Evolutionary conservation across 2,888 invertebrate genomes (phyloP).

Genomic region (Acleris emargana): DNA sequence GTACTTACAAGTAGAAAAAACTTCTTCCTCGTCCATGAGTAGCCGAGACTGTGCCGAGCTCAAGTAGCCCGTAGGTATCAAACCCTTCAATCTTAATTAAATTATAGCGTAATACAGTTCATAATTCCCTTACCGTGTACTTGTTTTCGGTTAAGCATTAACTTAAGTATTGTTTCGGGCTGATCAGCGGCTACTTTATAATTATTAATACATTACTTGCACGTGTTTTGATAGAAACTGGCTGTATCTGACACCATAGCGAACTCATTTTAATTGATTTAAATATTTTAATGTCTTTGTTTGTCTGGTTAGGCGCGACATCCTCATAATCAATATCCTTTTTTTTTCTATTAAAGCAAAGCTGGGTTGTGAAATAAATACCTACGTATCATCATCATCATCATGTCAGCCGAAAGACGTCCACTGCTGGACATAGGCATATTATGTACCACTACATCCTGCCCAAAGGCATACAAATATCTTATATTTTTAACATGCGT

Average conservation of each 20-base stretch:
- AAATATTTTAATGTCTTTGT: background rate
- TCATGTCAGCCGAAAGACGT: no score
- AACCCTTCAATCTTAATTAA: constrained; percentile 33
- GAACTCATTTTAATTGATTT: background rate
- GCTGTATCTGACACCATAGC: constrained; percentile 14
- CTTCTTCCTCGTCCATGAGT: no score
- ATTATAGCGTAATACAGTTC: constrained; percentile 35
- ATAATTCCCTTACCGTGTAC: constrained; percentile 11
- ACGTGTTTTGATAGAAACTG: constrained; percentile 27
- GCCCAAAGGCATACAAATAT: no score
- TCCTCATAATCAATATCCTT: no score
- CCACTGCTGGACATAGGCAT: no score
- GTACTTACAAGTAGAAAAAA: background rate
- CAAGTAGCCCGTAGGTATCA: constrained; percentile 10
- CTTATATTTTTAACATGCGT: no score
- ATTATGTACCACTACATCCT: no score
- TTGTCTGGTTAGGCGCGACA: no score
- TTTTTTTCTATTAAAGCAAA: no score
- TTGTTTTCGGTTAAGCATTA: constrained; percentile 17
- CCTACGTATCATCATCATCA: no score
- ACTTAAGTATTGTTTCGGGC: constrained; percentile 13
- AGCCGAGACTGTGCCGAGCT: background rate
- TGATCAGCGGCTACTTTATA: constrained; percentile 35
- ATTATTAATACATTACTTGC: constrained; percentile 35
- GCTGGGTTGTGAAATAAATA: no score